Conservation (phyloP, 1,140 invertebrate genomes). For the Penaeus indicus region DNA sequence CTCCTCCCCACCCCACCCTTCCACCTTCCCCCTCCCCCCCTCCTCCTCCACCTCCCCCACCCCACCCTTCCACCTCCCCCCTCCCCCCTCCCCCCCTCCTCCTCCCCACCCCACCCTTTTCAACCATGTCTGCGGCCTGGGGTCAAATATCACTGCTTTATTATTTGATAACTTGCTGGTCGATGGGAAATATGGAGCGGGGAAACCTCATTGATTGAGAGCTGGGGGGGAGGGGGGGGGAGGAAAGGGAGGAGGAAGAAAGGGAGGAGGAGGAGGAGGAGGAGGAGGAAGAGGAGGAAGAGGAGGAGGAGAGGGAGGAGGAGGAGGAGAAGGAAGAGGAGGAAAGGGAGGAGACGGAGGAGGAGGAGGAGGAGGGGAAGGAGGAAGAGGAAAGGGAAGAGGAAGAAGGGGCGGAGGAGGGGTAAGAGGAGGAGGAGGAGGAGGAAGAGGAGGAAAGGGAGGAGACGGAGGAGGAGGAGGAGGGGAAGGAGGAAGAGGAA, state of each 20-base stretch:
- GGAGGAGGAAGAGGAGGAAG: not conserved
- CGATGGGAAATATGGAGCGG: conserved; percentile 53
- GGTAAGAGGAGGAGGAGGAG: not conserved
- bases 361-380: not conserved
- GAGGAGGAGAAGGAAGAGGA: not conserved
- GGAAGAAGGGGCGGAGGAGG: not conserved
- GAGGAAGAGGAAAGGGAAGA: not conserved
- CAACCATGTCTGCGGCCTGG: too few species aligned
- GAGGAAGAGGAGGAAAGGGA: not conserved
- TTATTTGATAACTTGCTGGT: conserved; percentile 50
- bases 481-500: not conserved
- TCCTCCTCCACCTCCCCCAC: not conserved
- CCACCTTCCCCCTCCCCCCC: not conserved
- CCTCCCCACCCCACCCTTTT: not conserved
- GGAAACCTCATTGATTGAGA: conserved; percentile 41
- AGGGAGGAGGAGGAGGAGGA: not conserved
- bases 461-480: not conserved
- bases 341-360: not conserved
- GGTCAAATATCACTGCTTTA: not conserved
- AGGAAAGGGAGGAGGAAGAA: not conserved
- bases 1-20: not conserved
- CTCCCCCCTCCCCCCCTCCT: not conserved
- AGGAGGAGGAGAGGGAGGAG: not conserved
- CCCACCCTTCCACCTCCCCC: not conserved
- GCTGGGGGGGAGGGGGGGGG: not conserved